Evolutionary conservation across 2,888 invertebrate species (phyloP).

Genomic region (Crioceris asparagi): DNA sequence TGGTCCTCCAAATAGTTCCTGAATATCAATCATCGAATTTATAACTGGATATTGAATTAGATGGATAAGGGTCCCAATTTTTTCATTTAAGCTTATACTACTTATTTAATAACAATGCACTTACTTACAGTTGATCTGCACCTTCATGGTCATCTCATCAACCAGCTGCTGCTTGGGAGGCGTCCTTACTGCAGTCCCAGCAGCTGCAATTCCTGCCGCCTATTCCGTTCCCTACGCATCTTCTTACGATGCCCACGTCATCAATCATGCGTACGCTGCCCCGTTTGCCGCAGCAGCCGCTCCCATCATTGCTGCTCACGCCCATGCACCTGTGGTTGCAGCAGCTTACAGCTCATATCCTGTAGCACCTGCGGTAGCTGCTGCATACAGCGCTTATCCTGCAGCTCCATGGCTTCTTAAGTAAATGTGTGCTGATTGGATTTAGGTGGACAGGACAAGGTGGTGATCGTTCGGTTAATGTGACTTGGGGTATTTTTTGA

Average conservation of each 20-base stretch:
- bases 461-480: no score
- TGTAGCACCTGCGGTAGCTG: constrained; percentile 24
- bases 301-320: constrained; percentile 28
- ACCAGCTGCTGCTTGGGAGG: constrained; percentile 25
- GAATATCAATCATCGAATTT: no score
- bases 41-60: no score
- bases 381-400: constrained; percentile 26
- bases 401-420: constrained; percentile 1
- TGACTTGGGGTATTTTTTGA: no score
- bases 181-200: constrained; percentile 27
- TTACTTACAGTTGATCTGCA: constrained; percentile 11
- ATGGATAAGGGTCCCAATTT: no score
- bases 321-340: constrained; percentile 18
- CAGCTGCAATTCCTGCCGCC: constrained; percentile 40
- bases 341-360: no score
- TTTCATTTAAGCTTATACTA: neutral
- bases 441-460: no score
- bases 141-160: constrained; percentile 13
- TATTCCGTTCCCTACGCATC: constrained; percentile 61
- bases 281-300: constrained; percentile 44
- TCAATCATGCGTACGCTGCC: constrained; percentile 64
- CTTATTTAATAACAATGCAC: neutral
- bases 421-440: constrained; percentile 7
- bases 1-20: no score
- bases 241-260: constrained; percentile 63